Conservation (phyloP, 2,888 invertebrate genomes). For the Tetanocera ferruginea region DNA sequence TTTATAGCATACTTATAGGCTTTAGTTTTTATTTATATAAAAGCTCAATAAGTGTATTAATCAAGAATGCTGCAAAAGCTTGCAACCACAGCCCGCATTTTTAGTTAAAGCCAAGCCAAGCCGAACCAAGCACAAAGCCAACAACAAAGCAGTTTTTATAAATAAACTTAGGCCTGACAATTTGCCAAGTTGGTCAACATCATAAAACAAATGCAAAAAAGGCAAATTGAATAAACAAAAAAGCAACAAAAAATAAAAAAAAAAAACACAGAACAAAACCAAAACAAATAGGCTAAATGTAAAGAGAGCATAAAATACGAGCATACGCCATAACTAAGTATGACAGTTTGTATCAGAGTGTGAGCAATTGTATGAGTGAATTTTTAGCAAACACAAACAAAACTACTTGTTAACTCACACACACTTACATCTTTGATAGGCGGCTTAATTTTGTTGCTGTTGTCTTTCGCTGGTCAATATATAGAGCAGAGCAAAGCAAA, state of each 20-base stretch:
- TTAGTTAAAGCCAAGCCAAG: not conserved
- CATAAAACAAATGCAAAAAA: not conserved
- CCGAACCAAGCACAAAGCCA: not conserved
- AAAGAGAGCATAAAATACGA: not conserved
- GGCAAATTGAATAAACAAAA: constrained; percentile 3
- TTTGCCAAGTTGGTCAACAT: constrained; percentile 26
- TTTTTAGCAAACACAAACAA: too few relatives aligned
- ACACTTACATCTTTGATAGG: too few relatives aligned
- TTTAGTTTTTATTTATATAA: too few relatives aligned
- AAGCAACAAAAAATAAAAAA: not conserved
- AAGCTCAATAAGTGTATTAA: too few relatives aligned
- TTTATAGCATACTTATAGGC: too few relatives aligned
- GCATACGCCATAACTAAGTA: not conserved
- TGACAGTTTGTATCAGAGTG: not conserved
- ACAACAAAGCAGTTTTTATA: not conserved
- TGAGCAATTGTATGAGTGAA: not conserved
- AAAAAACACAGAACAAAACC: not conserved
- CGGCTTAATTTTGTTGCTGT: too few relatives aligned
- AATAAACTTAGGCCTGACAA: constrained; percentile 27
- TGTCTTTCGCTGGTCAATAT: too few relatives aligned
- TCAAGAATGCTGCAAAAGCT: not conserved
- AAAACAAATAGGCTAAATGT: not conserved
- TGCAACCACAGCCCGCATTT: not conserved
- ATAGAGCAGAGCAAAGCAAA: too few relatives aligned
- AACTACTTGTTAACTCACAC: too few relatives aligned